Evolutionary conservation across 2,797 vertebrate genomes (phyloP).

Genomic region (Orestias chungarensis): DNA sequence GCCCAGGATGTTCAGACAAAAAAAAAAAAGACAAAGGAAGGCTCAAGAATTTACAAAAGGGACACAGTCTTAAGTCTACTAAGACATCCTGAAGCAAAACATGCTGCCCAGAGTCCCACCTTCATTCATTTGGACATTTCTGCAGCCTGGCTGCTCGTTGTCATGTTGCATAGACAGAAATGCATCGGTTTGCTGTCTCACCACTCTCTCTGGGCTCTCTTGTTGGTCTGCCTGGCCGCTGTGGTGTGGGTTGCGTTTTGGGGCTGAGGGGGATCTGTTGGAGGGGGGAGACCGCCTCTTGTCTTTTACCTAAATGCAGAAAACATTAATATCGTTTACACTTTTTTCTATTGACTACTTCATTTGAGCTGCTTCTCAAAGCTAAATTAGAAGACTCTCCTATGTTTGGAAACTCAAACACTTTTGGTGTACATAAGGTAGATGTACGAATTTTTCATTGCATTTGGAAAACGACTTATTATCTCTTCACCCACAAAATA

Average conservation of each 20-base stretch:
- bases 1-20: no score
- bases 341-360: background rate
- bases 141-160: background rate
- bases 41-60: no score
- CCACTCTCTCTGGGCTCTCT: conserved; percentile 83
- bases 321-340: background rate
- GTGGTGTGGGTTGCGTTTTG: conserved; percentile 71
- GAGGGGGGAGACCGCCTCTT: conserved; percentile 76
- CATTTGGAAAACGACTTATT: no score
- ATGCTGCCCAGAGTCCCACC: no score
- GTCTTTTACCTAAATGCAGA: conserved; percentile 74
- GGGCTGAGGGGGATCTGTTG: conserved; percentile 65
- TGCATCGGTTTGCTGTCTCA: conserved; percentile 45
- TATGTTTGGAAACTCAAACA: background rate
- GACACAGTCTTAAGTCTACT: no score
- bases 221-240: conserved; percentile 72
- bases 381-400: background rate
- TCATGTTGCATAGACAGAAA: background rate
- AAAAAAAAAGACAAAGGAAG: no score
- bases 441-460: no score
- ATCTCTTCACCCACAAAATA: no score
- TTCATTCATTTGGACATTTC: background rate
- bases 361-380: background rate
- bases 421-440: background rate
- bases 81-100: no score